Base-by-base conservation (phyloP, 2,888 invertebrate species). In the Agonopterix alstromeriana region DNA sequence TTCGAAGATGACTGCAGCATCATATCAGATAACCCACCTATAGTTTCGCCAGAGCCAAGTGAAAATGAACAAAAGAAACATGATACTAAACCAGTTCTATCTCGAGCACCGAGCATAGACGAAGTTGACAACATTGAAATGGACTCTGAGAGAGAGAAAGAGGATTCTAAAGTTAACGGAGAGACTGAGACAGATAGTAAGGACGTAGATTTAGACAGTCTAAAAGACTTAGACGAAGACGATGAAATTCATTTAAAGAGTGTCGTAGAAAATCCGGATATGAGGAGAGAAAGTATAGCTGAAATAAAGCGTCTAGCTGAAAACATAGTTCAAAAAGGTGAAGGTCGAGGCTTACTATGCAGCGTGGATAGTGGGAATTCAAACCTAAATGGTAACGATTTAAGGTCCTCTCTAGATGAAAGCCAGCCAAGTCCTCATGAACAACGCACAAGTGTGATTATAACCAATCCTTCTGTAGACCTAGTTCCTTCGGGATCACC, bases 401-500 rank as follows among this genome's bases (percentile, higher is more conserved):
- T 74, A 50, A 75, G 74, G 57, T 73, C 79, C 0, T 80, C 82
- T 0, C 52, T 82, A 35, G 83, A 87, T 50, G 84, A 84, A 43
- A 64, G 55, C 45, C 72, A 70, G 50, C 61, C 73, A 0, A 69
- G 59, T 50, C 77, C 77, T 2, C 84, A 72, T 35, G 81, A 77
- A 46, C 83, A 81, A 54, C 89, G 88, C 53, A 91, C 92, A 7
- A 92, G 93, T 58, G 93, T 94, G 1, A 93, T 94, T 53, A 90
- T 94, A 8, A 94, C 94, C 0, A 92, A 94, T 64, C 93, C 93
- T 0, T 93, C 93, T 1, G 90, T 94, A 7, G 94, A 94, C 73
- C 82, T 93, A 42, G 88, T 68, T 2, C 83, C 89, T 49, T 78
- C 80, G 10, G 82, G 80, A 0, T 89, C 89, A 0, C 89, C 89